These are phyloP conservation scores for Mythimna ferrago DNA, from an alignment of 2,888 invertebrate genomes.

Conservation along the genomic window DNA sequence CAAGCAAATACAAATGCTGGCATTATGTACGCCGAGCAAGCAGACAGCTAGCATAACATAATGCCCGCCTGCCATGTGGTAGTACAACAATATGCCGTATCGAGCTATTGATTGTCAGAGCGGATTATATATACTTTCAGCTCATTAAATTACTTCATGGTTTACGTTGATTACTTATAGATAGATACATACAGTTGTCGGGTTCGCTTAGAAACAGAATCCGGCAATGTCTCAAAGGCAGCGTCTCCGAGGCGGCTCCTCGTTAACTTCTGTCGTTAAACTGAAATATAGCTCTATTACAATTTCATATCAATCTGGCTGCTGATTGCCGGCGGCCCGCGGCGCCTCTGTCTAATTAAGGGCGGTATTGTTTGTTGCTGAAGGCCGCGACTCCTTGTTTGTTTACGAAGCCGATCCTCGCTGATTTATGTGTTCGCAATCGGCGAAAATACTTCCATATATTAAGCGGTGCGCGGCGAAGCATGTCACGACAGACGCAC, in stretches of 20 bases:
- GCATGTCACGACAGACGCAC: neutral
- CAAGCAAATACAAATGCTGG: neutral
- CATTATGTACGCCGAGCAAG: neutral
- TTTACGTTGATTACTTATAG: neutral
- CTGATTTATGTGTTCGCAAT: conserved; percentile 31
- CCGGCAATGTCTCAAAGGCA: conserved; percentile 10
- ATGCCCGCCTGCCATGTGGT: no score
- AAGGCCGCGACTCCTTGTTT: conserved; percentile 23
- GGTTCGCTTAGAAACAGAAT: conserved; percentile 3
- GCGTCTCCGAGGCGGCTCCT: conserved; percentile 32
- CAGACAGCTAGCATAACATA: no score
- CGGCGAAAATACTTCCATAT: conserved; percentile 34
- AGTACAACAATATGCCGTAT: no score
- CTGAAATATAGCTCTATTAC: conserved; percentile 64
- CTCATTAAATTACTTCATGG: no score
- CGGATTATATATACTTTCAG: no score
- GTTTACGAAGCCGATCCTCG: conserved; percentile 19
- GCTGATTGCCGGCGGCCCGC: conserved; percentile 11
- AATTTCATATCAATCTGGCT: conserved; percentile 58
- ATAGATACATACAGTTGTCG: neutral
- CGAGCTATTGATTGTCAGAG: neutral
- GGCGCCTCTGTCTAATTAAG: conserved; percentile 27
- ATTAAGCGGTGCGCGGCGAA: neutral
- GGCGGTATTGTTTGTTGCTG: conserved; percentile 26
- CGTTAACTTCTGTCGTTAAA: conserved; percentile 60